Base-by-base conservation (phyloP, 2,888 invertebrate genomes). In the Ethmia dodecea region DNA sequence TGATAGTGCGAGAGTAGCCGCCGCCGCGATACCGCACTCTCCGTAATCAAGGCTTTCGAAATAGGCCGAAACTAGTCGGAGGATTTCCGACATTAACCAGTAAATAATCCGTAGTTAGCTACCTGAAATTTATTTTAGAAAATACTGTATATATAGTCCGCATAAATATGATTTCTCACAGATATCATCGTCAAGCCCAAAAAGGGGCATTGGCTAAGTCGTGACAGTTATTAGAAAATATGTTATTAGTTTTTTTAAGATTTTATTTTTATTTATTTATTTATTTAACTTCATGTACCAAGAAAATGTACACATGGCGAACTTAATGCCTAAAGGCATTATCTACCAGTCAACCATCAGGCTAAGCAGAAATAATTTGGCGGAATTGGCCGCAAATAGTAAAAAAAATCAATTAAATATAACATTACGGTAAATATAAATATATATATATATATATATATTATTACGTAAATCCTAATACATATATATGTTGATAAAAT, bases 161-260 rank as follows among this genome's bases (percentile, higher is more conserved):
- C 14, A 28, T 14, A 13, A 28, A 12, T 13, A 13, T 11, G 13
- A 28, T 12, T 28, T 28, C 28, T 28, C 28, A 28, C 28, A 28
- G 28, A 28, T 28, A 28, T 28, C 28, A 28, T 28, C 10, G 28
- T 13, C 28, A 28, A 28, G 28, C 18, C 28, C 28, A 28, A 28
- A 28, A 28, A 28, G 11, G 28, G 28, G 13, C 28, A 28, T 28
- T 28, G 28, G 28, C 28, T 28, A 28, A 28, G 28, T 28, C 28
- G 28, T 28, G 28, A 28, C 28, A 12, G 28, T 28, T 28, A 28
- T 18, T n/a, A 18, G 18, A 18, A 18, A 18, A 18, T 18, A 18
- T 18, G 18, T 18, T 18, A 18, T 18, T 9, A n/a, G n/a, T 25
- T 25, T 25, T 25, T 25, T 25, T 25, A n/a, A n/a, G n/a, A n/a